phyloP scores from a whole-genome alignment of 2,113 vertebrate species.

The Fulmarus glacialis region DNA sequence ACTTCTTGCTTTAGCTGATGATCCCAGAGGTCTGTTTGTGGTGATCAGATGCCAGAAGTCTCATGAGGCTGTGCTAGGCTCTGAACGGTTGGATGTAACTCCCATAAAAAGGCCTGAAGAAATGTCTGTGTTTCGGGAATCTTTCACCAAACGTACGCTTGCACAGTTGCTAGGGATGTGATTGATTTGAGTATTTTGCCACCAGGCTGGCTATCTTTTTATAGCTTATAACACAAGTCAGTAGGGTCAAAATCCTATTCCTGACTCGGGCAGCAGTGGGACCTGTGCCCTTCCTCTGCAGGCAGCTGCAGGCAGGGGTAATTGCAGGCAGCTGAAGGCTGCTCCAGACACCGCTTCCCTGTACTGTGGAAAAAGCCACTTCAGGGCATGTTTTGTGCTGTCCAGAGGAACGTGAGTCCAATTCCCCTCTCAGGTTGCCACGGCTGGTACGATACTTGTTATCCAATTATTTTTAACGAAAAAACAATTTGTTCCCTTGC shows the following conservation, averaged over 20 bases:
- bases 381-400: not conserved
- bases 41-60: rapidly evolving
- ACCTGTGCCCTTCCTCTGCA: not conserved
- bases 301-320: not conserved
- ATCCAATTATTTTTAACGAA: slow-evolving; percentile 17
- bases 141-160: not conserved
- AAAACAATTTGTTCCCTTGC: not conserved
- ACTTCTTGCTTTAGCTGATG: not conserved
- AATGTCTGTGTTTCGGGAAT: not conserved
- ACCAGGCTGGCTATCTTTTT: not conserved
- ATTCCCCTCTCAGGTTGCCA: not conserved
- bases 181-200: not conserved
- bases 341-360: not conserved
- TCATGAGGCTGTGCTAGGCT: not conserved
- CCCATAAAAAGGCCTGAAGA: not conserved
- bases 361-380: not conserved
- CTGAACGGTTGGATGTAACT: not conserved
- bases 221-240: not conserved
- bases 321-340: not conserved
- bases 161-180: not conserved
- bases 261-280: too few species aligned
- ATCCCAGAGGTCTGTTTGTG: not conserved
- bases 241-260: not conserved
- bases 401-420: not conserved
- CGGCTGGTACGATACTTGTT: rapidly evolving